Base-by-base conservation (phyloP, 2,113 vertebrate genomes). In the Caranx ignobilis region DNA sequence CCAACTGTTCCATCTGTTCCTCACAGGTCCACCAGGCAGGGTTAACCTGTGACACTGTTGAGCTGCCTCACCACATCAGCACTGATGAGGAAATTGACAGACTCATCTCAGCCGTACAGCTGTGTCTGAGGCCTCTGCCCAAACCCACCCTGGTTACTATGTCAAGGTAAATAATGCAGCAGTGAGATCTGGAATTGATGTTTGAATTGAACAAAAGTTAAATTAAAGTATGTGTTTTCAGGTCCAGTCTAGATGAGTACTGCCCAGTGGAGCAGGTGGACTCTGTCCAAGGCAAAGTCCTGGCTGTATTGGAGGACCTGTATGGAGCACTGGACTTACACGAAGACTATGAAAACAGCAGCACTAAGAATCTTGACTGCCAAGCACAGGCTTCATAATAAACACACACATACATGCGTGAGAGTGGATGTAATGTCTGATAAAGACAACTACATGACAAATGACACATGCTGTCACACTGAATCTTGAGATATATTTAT, bases 161-260 rank as follows among this genome's bases (percentile, higher is more conserved):
- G 82, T 97, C 98, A 89, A 96, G 97, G 98, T 99, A 87, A 16
- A 45, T 3, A 13, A 26, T 0, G 8, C 47, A 35, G 15, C 62
- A 31, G 2, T 47, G 11, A 41, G 2, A 39, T 10, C 7, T 37
- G 10, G 3, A 50, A 26, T 11, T 34, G 13, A 1, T 11, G 4
- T 10, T 6, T 4, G 15, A 43, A 11, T 45, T 52, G 31, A 54
- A 10, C 10, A 56, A 0, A 45, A 1, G 5, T 52, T 2, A 6
- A 62, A 54, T 63, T 16, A 26, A 11, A 11, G 8, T 70, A 11
- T 71, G 47, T 84, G 43, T 74, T 77, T 2, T 64, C 92, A 99
- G 98, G 88, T 99, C 97, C 68, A 99, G 97, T 94, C 92, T 98
- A 45, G 98, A 99, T 93, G 98, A 99, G n/a, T 99, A 99, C 84